Evolutionary conservation across 2,888 invertebrate species (phyloP).

Genomic region (Idaea straminata): DNA sequence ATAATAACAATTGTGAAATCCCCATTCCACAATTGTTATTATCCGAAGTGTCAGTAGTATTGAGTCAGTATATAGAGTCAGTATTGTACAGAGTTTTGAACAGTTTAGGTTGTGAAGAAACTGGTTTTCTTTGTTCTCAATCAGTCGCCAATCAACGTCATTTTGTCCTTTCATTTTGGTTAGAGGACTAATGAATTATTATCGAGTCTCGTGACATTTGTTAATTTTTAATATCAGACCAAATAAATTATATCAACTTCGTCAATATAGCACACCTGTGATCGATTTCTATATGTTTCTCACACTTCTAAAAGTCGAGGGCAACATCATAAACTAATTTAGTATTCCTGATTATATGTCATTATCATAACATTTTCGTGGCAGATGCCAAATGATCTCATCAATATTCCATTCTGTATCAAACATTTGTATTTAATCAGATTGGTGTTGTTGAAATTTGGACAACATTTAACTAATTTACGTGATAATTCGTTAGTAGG

Average conservation of each 20-base stretch:
- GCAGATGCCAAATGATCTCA: neutral
- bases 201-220: neutral
- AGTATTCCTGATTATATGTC: constrained; percentile 8
- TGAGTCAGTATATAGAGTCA: neutral
- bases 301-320: constrained; percentile 8
- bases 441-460: neutral
- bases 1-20: neutral
- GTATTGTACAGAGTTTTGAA: neutral
- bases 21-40: too few species aligned
- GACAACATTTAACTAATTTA: neutral
- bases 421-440: neutral
- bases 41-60: too few species aligned
- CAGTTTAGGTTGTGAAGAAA: neutral
- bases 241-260: neutral
- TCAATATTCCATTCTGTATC: neutral
- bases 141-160: neutral
- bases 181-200: neutral
- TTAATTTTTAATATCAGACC: neutral
- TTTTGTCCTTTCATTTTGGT: neutral
- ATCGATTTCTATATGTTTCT: constrained; percentile 6
- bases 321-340: constrained; percentile 11
- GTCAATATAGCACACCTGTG: constrained; percentile 10
- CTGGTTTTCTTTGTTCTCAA: neutral
- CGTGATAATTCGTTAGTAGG: neutral
- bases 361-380: neutral